Base-by-base conservation (phyloP, 2,797 vertebrate genomes). In the Phoebastria nigripes region DNA sequence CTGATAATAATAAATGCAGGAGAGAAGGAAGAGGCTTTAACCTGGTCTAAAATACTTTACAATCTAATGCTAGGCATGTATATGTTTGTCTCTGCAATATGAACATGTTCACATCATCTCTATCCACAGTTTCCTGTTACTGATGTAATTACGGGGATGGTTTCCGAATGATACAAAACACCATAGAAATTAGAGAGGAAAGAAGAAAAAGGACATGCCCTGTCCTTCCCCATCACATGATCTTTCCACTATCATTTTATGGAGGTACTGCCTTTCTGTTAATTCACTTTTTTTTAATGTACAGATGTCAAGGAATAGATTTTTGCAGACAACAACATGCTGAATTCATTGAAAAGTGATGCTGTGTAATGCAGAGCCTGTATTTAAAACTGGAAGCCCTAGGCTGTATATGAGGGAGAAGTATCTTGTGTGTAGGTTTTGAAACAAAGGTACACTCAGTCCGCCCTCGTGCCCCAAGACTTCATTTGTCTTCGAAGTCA, bases 91-190 rank as follows among this genome's bases (percentile, higher is more conserved):
- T 87, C 31, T 63, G 37, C 15, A 52, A 31, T n/a, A 25, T 66
- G 58, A 93, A 69, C 42, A 22, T 13, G 49, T 41, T 66, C 49
- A 41, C 4, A 2, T 79, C 62, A 67, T 8, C 6, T 87, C 41
- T 80, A 26, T 39, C n/a, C 62, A 83, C n/a, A 71, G 44, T 90
- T 94, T 95, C 86, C 86, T 95, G 66, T 77, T 79, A 82, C 21
- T 84, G 29, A 73, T 46, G 17, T 37, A 20, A 70, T 87, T 71
- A 33, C 7, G 1, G 42, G 39, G 7, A 9, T 35, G 8, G 16
- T 66, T 96, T 80, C 81, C 37, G 14, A 94, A 55, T 76, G 2
- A 91, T 37, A 41, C 8, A 69, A 93, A 51, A 22, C 6, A 78
- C 28, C 37, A 87, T 0, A 94, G 70, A 76, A 84, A 77, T 66